Evolutionary conservation across 2,113 vertebrate species (phyloP).

Genomic region (Bagarius yarrelli): DNA sequence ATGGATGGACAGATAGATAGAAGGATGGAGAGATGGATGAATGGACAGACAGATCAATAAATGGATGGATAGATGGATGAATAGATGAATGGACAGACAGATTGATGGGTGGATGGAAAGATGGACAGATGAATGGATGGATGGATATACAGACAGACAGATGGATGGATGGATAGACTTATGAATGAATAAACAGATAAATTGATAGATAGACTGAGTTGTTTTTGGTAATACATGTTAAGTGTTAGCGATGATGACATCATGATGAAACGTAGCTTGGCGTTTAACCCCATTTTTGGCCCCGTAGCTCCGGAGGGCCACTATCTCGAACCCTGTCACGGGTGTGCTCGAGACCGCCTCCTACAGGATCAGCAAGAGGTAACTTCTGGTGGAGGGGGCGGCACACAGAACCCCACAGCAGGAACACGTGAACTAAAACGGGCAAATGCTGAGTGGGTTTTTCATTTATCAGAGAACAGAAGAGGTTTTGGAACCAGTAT

Average conservation of each 20-base stretch:
- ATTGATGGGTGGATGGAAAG: no score
- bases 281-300: slow-evolving; percentile 85
- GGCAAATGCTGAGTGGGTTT: neutral
- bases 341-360: slow-evolving; percentile 97
- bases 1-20: no score
- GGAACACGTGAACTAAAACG: slow-evolving; percentile 24
- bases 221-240: neutral
- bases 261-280: neutral
- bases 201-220: neutral
- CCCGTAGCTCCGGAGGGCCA: slow-evolving; percentile 99
- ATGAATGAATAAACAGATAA: neutral
- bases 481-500: neutral
- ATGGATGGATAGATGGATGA: no score
- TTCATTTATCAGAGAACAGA: neutral
- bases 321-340: slow-evolving; percentile 99
- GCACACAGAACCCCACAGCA: slow-evolving; percentile 56
- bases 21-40: no score
- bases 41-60: no score
- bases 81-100: no score
- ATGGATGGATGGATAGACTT: no score
- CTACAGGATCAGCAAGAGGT: slow-evolving; percentile 99
- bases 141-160: no score
- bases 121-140: no score
- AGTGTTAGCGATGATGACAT: neutral
- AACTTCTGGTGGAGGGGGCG: slow-evolving; percentile 57